Evolutionary conservation across 1,140 invertebrate genomes (phyloP).

Genomic region (Pseudachorutes palmiensis): DNA sequence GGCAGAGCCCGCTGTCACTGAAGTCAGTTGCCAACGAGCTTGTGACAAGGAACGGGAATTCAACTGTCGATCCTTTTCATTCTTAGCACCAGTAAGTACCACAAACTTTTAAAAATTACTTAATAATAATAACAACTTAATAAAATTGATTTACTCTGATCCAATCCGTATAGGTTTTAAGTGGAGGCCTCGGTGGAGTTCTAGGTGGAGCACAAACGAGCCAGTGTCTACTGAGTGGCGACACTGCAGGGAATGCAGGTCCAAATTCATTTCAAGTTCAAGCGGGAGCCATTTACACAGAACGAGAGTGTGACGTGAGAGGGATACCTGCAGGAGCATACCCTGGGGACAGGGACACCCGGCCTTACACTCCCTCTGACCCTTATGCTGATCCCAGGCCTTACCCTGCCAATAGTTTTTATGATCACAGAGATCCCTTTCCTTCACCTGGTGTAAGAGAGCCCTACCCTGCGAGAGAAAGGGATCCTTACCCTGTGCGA

Average conservation of each 20-base stretch:
- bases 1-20: conserved; percentile 42
- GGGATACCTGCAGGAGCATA: conserved; percentile 20
- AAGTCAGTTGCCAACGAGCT: conserved; percentile 44
- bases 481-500: conserved; percentile 10
- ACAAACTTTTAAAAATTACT: background rate
- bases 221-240: conserved; percentile 44
- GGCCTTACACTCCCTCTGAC: conserved; percentile 31
- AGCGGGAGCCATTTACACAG: conserved; percentile 43
- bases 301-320: conserved; percentile 42
- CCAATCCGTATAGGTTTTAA: no score
- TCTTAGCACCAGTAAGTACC: conserved; percentile 43
- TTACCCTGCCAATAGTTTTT: conserved; percentile 25
- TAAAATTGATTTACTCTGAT: no score
- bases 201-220: conserved; percentile 30
- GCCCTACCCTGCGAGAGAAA: conserved; percentile 20
- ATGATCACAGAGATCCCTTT: conserved; percentile 28
- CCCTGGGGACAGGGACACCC: conserved; percentile 11
- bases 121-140: no score
- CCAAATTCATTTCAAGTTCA: conserved; percentile 43
- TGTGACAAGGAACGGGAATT: conserved; percentile 48
- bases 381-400: conserved; percentile 24
- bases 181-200: no score
- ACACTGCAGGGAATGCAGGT: conserved; percentile 42
- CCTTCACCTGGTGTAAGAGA: conserved; percentile 24
- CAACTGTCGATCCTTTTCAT: conserved; percentile 48